These are phyloP conservation scores for Prionailurus viverrinus DNA, from an alignment of 2,113 vertebrate species.

Conservation along the genomic window DNA sequence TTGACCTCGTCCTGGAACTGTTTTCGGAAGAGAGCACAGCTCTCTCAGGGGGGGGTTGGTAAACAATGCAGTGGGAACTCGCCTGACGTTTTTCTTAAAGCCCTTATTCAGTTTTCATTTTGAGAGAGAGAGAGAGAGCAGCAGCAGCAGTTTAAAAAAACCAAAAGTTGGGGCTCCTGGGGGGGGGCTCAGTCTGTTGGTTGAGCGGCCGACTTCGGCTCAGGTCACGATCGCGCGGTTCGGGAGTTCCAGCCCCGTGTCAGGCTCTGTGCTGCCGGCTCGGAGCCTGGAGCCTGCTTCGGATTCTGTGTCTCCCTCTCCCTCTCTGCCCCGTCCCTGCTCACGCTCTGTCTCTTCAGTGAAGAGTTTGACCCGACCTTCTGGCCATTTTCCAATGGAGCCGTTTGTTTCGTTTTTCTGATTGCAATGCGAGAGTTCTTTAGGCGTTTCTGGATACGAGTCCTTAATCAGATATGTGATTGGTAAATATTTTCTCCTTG, in stretches of 20 bases:
- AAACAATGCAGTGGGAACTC: neutral
- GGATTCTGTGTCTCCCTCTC: neutral
- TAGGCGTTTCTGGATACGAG: conserved; percentile 17
- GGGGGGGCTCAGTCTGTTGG: neutral
- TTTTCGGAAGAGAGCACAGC: neutral
- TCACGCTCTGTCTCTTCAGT: neutral
- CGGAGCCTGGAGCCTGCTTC: too few species aligned
- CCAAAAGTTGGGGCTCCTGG: too few species aligned
- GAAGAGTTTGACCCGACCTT: conserved; percentile 12
- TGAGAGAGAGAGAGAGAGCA: too few species aligned
- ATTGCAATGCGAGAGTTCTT: neutral
- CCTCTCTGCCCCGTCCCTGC: neutral
- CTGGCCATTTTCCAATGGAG: neutral
- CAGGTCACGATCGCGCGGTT: neutral
- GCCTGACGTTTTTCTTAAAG: neutral
- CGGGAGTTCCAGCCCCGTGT: neutral
- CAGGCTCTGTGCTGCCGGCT: neutral
- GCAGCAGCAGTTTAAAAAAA: too few species aligned
- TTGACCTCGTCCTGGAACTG: neutral
- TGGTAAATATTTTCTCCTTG: conserved; percentile 33
- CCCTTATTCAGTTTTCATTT: too few species aligned
- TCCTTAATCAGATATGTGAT: neutral
- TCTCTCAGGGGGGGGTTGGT: neutral
- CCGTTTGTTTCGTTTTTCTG: conserved; percentile 42
- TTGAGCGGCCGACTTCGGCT: neutral